Base-by-base conservation (phyloP, 2,888 invertebrate genomes). In the Meandrusa payeni region DNA sequence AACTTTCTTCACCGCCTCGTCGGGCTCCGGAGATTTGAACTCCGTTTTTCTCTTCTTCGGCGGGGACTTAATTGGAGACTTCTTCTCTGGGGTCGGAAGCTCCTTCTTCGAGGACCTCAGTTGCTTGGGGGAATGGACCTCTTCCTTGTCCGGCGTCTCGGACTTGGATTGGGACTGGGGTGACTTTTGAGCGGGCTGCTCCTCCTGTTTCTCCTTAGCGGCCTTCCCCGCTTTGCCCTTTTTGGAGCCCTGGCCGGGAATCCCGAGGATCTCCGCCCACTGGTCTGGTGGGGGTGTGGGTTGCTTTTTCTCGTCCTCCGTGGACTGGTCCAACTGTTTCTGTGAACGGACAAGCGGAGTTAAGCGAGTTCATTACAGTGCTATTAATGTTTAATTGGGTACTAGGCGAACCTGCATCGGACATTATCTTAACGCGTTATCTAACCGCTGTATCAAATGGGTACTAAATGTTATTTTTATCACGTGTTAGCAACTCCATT, bases 221-320 rank as follows among this genome's bases (percentile, higher is more conserved):
- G 34, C 46, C 17, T 46, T 52, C 2, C 49, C 42, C 3, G 52
- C 43, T 10, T 57, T 59, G 9, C 58, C 46, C 5, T 68, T 60
- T 29, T 48, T 53, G 17, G 47, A 36, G 22, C 42, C 52, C n/a
- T 79, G 70, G 19, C 75, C 80, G 0, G 86, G 85, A 1, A 87
- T 82, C 51, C 85, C 86, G 13, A 87, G 74, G 5, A 87, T 87
- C 20, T 86, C 86, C 1, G 86, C 83, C 86, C 86, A 85, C 48
- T 83, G 81, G 63, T 87, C 86, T 0, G 82, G 86, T 0, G 86
- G 86, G 0, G 86, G 86, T 0, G 85, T 86, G 1, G 86, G 86
- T 51, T 86, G 82, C 46, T 78, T 81, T n/a, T 61, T 53, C 11
- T 78, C 78, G 0, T 79, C 79, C 33, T 79, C 82, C 0, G 68